Evolutionary conservation across 2,113 vertebrate species (phyloP), one percentile per base, ranked within the genome.

Genomic region (Phyllostomus discolor): DNA sequence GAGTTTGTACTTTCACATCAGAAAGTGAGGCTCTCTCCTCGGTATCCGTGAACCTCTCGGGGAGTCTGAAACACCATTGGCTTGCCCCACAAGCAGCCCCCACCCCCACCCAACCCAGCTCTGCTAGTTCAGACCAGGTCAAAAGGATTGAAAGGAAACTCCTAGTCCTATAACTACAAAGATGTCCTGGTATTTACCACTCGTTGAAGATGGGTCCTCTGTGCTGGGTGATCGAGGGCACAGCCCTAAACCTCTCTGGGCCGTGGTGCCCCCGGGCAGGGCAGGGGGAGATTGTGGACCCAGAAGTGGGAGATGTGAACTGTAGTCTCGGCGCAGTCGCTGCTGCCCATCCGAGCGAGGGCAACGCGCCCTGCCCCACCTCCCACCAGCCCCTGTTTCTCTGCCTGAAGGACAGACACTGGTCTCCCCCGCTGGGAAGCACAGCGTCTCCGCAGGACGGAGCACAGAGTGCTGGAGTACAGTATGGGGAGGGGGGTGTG

Each of bases 381-480:
- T 31, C 33, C 28, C 88, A 5, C 28, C 64, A 59, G 59, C 69
- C 90, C 94, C 78, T 57, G 59, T 82, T 93, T 95, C 84, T 54
- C n/a, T 26, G 3, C 28, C 33, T 54, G 75, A 81, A n/a, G 46
- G 73, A 52, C 7, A 69, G 87, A 91, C 70, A 85, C 43, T 24
- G 33, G 1, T 52, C 46, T 95, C 33, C 46, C 84, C 7, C 10
- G 9, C 28, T 89, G 52, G 31, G 35, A 93, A 86, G 31, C 9
- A 7, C 17, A 19, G 72, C 14, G 20, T 82, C 35, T 79, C 83
- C 89, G 67, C 31, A 35, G 38, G 38, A 20, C 46, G 67, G 50
- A 46, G 75, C 0, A 0, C 10, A 2, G n/a, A 17, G 46, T 50
- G n/a, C 7, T 62, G 38, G 33, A 38, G n/a, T 31, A 5, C 15